Evolutionary conservation across 2,888 invertebrate genomes (phyloP).

Genomic region (Apamea anceps): DNA sequence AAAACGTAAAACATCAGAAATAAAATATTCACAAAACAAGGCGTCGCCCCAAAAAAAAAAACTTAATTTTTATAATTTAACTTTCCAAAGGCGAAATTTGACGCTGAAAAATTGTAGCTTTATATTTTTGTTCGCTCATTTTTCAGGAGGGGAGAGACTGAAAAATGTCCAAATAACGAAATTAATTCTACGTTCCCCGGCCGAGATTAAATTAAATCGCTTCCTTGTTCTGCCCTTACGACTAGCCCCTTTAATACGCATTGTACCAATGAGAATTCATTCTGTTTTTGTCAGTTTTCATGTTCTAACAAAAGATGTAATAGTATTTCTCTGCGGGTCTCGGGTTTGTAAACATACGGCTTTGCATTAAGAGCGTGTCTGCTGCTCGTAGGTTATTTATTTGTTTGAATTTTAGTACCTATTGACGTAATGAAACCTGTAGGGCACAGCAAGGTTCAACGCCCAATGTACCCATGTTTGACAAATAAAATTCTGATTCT

Average conservation of each 20-base stretch:
- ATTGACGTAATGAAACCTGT: neutral
- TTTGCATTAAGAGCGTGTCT: neutral
- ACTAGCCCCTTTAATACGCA: slow-evolving; percentile 70
- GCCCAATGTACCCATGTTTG: too few species aligned
- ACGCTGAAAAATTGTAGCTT: slow-evolving; percentile 67
- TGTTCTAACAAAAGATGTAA: slow-evolving; percentile 74
- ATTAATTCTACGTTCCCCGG: slow-evolving; percentile 75
- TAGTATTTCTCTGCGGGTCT: slow-evolving; percentile 66
- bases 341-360: slow-evolving; percentile 58
- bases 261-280: slow-evolving; percentile 71
- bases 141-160: slow-evolving; percentile 63
- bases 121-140: slow-evolving; percentile 70
- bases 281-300: slow-evolving; percentile 76
- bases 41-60: slow-evolving; percentile 46
- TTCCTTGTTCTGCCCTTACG: slow-evolving; percentile 71
- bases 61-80: slow-evolving; percentile 65
- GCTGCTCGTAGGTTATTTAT: neutral
- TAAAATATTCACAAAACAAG: slow-evolving; percentile 58
- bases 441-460: neutral
- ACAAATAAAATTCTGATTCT: too few species aligned
- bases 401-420: neutral
- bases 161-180: slow-evolving; percentile 76
- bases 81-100: slow-evolving; percentile 66
- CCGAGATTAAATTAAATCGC: slow-evolving; percentile 80
- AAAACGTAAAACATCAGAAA: slow-evolving; percentile 54